These are phyloP conservation scores for Phortica variegata DNA, from an alignment of 1,140 invertebrate species.

Conservation along the genomic window DNA sequence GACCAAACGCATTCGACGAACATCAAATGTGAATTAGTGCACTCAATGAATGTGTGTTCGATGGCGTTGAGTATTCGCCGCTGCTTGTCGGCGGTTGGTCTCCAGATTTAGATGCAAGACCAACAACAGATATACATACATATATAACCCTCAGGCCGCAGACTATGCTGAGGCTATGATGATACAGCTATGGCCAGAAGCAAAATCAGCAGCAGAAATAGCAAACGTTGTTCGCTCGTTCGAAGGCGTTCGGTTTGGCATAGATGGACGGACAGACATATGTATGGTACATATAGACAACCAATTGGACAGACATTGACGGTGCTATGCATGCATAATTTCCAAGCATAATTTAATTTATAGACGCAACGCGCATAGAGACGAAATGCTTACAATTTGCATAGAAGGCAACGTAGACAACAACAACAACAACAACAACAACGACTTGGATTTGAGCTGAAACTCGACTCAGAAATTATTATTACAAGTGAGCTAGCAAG, in stretches of 20 bases:
- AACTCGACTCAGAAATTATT: slow-evolving; percentile 35
- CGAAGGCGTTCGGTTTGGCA: no score
- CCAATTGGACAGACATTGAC: slow-evolving; percentile 42
- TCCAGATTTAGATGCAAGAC: no score
- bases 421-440: slow-evolving; percentile 10
- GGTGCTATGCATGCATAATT: slow-evolving; percentile 55
- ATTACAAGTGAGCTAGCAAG: slow-evolving; percentile 30
- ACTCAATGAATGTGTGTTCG: slow-evolving; percentile 14
- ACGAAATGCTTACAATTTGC: no score
- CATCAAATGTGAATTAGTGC: slow-evolving; percentile 56
- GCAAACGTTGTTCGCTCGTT: not conserved
- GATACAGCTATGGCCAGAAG: no score
- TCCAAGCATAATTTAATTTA: slow-evolving; percentile 54
- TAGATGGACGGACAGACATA: not conserved
- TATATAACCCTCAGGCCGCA: no score
- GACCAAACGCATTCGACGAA: slow-evolving; percentile 56
- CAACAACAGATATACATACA: no score
- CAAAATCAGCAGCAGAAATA: no score
- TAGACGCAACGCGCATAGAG: slow-evolving; percentile 33
- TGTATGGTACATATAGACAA: not conserved
- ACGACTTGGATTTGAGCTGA: slow-evolving; percentile 4
- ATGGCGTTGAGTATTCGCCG: slow-evolving; percentile 13
- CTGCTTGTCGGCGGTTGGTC: slow-evolving; percentile 52
- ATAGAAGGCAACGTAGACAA: not conserved
- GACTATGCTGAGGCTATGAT: not conserved